Base-by-base conservation (phyloP, 1,140 invertebrate genomes). In the Phortica variegata region DNA sequence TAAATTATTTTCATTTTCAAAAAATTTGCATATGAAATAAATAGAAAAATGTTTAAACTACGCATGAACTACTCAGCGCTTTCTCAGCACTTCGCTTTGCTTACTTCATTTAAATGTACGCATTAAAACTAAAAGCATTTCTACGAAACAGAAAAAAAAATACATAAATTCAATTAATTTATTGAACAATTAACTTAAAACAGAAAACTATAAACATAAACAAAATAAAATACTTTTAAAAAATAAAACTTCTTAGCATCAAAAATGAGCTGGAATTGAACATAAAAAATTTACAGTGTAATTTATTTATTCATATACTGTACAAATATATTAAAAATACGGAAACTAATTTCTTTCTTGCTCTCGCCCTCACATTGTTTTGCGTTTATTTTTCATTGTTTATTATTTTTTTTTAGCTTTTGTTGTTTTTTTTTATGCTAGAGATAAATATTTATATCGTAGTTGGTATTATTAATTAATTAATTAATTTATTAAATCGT, bases 11-110 rank as follows among this genome's bases (percentile, higher is more conserved):
- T 65, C 61, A 52, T 54, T 65, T 57, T 70, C 50, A 48, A 59
- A 65, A 68, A 68, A 68, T 68, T 68, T 60, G 63, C 63, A 54
- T 68, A 58, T 63, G 57, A 68, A 66, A 66, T 62, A 63, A 60
- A 57, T 65, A 48, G 38, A 63, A 68, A 63, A 57, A 69, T 52
- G 56, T 58, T 55, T 50, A 54, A 60, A 61, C 39, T 44, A 40
- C 18, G 47, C 33, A 39, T 37, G 46, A 49, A 33, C 37, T 40
- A 40, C 36, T 47, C 44, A 33, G 43, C 39, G 47, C 38, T 23
- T 31, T 23, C n/a, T 34, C 34, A 49, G 40, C 51, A 26, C 26
- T 37, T 33, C 39, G 40, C 46, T 49, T 21, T 39, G 40, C 33
- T 12, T 38, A 21, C 36, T 19, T 23, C 29, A 8, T 17, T 17